These are phyloP conservation scores for Prunella himalayana DNA, from an alignment of 2,113 vertebrate species.

Conservation along the genomic window DNA sequence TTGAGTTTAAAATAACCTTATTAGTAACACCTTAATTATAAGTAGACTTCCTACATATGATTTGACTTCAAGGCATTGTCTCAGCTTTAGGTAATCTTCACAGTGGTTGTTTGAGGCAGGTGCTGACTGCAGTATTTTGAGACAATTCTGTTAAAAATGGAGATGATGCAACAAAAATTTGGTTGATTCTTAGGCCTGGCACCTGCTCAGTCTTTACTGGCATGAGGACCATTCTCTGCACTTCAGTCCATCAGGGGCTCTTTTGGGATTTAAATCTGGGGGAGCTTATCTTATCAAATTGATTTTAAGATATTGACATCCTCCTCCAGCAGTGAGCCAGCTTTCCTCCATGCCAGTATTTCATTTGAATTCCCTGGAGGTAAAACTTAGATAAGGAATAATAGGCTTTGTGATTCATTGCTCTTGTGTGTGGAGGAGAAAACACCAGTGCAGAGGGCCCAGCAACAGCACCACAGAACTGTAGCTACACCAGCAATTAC, in stretches of 20 bases:
- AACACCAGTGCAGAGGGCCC: neutral
- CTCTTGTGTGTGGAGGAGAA: neutral
- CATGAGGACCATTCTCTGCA: neutral
- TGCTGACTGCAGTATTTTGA: neutral
- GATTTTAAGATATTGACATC: neutral
- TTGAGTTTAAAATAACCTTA: conserved; percentile 49
- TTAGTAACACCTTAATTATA: conserved; percentile 24
- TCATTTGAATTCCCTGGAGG: conserved; percentile 6
- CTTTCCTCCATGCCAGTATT: neutral
- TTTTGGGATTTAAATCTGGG: neutral
- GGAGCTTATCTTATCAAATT: neutral
- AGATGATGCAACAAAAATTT: neutral
- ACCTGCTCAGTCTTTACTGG: neutral
- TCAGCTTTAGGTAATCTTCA: neutral
- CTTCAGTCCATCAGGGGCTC: neutral
- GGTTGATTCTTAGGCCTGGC: neutral
- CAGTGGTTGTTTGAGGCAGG: neutral
- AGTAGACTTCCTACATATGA: neutral
- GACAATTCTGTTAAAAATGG: neutral
- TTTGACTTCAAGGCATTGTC: neutral
- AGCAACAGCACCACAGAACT: neutral
- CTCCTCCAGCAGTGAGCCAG: neutral
- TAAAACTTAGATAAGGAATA: neutral
- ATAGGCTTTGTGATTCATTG: conserved; percentile 16
- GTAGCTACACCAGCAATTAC: neutral